Base-by-base conservation (phyloP, 2,113 vertebrate genomes). In the Patagioenas fasciata region DNA sequence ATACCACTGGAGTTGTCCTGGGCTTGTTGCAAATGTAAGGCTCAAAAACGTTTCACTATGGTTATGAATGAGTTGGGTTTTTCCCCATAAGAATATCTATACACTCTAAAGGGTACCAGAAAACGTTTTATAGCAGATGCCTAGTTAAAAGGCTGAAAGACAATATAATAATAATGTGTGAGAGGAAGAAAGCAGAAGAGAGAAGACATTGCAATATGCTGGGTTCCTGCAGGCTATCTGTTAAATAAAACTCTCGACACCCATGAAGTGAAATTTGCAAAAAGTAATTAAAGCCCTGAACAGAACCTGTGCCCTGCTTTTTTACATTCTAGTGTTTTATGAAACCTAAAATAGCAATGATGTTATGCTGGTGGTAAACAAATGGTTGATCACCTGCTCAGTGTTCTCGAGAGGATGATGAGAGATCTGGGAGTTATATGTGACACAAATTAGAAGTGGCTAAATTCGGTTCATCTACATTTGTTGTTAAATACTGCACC, bases 381-480 rank as follows among this genome's bases (percentile, higher is more conserved):
- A 4, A 21, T 9, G 36, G 31, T 10, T 64, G 3, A 1, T 48
- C 69, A 7, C n/a, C 47, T n/a, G 8, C 25, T 47, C 5, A 13
- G 10, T 47, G 9, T 24, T 48, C 15, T 48, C 53, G 67, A 47
- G 24, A 23, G 36, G 16, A 7, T 26, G 6, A 15, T 0, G 25
- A 53, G n/a, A 4, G 17, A 9, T 0, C 42, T n/a, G 11, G 20
- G 9, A 38, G 8, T 24, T 72, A 3, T 36, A 2, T 25, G 16
- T 19, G 26, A 54, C 26, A 16, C 15, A 38, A 8, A 7, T 21
- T 38, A 51, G 7, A 31, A 57, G 34, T 24, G 15, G 18, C 18
- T 53, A 40, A 54, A 17, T 47, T 21, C 12, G 60, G 6, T 51
- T 61, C 20, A 2, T 31, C 40, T 34, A 6, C 8, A 5, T 28